phyloP scores from a whole-genome alignment of 2,888 invertebrate species.

The Ochropleura leucogaster region DNA sequence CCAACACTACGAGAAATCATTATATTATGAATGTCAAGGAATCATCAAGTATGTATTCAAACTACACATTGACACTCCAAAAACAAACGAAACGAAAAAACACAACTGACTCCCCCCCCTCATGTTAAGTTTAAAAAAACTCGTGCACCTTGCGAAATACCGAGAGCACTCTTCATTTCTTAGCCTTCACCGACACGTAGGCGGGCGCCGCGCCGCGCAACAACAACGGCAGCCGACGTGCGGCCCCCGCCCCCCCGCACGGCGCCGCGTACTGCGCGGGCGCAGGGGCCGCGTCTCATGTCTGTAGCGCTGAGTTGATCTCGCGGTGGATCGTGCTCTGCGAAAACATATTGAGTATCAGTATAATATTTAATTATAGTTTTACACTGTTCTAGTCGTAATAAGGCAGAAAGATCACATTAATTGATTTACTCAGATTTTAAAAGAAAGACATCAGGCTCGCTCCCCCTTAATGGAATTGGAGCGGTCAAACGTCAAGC shows the following conservation, averaged over 20 bases:
- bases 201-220: conserved; percentile 74
- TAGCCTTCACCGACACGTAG: conserved; percentile 83
- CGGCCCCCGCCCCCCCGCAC: too few species aligned
- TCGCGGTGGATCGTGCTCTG: conserved; percentile 95
- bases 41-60: conserved; percentile 3
- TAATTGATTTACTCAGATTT: too few species aligned
- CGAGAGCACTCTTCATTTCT: conserved; percentile 86
- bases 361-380: too few species aligned
- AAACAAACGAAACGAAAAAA: conserved; percentile 14
- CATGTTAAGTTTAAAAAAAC: conserved; percentile 68
- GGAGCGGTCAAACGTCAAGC: too few species aligned
- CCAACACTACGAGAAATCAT: background rate
- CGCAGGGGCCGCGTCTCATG: conserved; percentile 90
- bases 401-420: too few species aligned
- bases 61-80: conserved; percentile 21
- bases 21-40: background rate
- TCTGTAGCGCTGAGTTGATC: conserved; percentile 94
- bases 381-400: too few species aligned
- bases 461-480: too few species aligned
- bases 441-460: too few species aligned
- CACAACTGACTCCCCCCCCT: conserved; percentile 39
- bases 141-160: conserved; percentile 89
- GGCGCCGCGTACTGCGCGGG: conserved; percentile 48
- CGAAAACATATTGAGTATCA: background rate
- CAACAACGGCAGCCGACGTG: too few species aligned